Evolutionary conservation across 2,888 invertebrate species (phyloP).

Genomic region (Steinernema carpocapsae): DNA sequence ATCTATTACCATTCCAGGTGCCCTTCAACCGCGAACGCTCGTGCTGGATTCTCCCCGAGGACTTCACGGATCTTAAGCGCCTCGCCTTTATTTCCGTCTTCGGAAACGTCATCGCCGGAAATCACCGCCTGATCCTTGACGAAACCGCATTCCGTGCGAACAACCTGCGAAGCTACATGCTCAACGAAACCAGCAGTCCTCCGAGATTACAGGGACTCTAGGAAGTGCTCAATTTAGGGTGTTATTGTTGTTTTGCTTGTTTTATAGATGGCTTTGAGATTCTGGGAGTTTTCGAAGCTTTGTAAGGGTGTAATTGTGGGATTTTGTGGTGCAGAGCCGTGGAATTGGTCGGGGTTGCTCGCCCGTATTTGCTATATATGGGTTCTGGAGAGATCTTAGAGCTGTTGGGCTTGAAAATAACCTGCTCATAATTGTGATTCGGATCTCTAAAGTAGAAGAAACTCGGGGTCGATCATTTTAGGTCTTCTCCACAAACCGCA

Average conservation of each 20-base stretch:
- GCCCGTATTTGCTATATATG: no score
- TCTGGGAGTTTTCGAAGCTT: no score
- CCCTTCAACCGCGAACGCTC: neutral
- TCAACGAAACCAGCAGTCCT: conserved; percentile 20
- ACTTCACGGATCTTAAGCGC: neutral
- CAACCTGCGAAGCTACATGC: conserved; percentile 26
- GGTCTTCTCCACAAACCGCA: no score
- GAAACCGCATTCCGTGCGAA: conserved; percentile 13
- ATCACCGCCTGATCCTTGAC: neutral
- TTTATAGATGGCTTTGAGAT: neutral
- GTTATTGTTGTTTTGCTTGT: neutral
- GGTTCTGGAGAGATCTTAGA: no score
- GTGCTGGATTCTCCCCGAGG: neutral
- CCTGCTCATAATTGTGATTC: no score
- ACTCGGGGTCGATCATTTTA: no score
- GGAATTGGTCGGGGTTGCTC: no score
- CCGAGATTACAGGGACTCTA: conserved; percentile 2
- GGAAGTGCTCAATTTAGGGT: neutral
- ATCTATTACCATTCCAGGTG: neutral
- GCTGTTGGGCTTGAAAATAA: no score
- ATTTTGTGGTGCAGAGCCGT: no score
- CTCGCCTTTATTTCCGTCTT: neutral
- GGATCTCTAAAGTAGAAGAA: no score
- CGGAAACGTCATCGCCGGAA: conserved; percentile 10
- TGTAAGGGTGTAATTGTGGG: no score